Base-by-base conservation (phyloP, 1,140 invertebrate genomes). In the Bombus sylvicola region DNA sequence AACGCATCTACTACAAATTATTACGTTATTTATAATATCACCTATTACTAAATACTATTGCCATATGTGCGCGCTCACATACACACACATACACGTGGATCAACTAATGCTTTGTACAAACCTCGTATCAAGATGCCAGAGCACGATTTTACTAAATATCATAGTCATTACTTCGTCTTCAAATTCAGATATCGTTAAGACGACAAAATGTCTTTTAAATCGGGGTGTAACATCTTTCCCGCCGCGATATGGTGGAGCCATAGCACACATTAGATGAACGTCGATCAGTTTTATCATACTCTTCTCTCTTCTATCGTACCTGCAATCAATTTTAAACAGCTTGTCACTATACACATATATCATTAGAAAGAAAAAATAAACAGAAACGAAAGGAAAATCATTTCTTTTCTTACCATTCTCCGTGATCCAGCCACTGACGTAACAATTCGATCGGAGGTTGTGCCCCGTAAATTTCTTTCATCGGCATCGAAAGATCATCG, bases 401-500 rank as follows among this genome's bases (percentile, higher is more conserved):
- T n/a, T 13, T 10, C 25, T 66, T 18, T 59, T 31, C 6, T 34
- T 83, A 94, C 98, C 98, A 99, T 88, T 97, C 97, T 91, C 97
- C 96, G 87, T 99, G 97, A 95, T 99, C 99, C 28, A 99, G 95
- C 96, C 97, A 98, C 95, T 99, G 98, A 28, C 98, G 95, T 2
- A 99, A 93, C 37, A 99, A 94, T 94, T 99, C 98, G 73, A 99
- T 98, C 0, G 98, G 98, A 0, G 98, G 98, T 94, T 99, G 98
- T 2, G 98, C 98, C 0, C 98, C 98, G 93, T 98, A 99, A 12
- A 96, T 96, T 95, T 98, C 98, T 82, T 97, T 97, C 87, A 98
- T 94, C 0, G 98, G 98, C 98, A 99, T 98, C 88, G 98, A 99
- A 8, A 99, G 96, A 94, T 99, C 98, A 93, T 99, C 98, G 9